Conservation (phyloP, 30 jellyfish, hydroid and myxozoan species). For the Catostylus mosaicus region DNA sequence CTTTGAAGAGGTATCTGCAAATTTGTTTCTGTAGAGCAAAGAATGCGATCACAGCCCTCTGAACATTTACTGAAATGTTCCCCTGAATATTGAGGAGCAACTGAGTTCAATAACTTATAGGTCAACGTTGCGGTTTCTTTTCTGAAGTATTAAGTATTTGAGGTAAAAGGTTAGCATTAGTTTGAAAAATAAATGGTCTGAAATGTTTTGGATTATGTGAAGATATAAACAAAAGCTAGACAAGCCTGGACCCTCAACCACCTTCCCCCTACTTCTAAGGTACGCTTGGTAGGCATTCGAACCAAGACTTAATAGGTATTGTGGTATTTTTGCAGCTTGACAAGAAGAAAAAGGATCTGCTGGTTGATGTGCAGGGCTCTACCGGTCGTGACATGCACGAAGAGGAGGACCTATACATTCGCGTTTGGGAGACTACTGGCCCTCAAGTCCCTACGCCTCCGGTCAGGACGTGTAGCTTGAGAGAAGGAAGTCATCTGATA, state of each 20-base stretch:
- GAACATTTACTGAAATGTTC: background rate
- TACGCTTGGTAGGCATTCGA: too few species aligned
- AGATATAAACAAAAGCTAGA: too few species aligned
- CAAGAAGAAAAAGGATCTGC: constrained; percentile 84
- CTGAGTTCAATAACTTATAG: background rate
- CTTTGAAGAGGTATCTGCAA: constrained; percentile 12
- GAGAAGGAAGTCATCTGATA: constrained; percentile 95
- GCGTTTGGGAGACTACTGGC: constrained; percentile 98
- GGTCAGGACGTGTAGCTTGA: constrained; percentile 84
- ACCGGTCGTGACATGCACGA: constrained; percentile 85
- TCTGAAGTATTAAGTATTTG: background rate
- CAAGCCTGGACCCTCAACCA: too few species aligned
- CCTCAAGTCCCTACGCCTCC: constrained; percentile 98
- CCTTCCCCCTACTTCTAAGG: too few species aligned
- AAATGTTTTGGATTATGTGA: too few species aligned
- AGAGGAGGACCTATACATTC: constrained; percentile 83
- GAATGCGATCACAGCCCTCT: background rate
- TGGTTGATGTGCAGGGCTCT: constrained; percentile 28
- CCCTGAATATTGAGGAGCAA: background rate
- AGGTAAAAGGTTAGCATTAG: too few species aligned
- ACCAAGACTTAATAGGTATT: too few species aligned
- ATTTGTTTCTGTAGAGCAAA: background rate
- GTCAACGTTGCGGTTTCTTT: background rate
- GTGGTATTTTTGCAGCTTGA: constrained; percentile 47
- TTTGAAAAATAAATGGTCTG: too few species aligned